Evolutionary conservation across 2,888 invertebrate genomes (phyloP).

Genomic region (Tinea pellionella): DNA sequence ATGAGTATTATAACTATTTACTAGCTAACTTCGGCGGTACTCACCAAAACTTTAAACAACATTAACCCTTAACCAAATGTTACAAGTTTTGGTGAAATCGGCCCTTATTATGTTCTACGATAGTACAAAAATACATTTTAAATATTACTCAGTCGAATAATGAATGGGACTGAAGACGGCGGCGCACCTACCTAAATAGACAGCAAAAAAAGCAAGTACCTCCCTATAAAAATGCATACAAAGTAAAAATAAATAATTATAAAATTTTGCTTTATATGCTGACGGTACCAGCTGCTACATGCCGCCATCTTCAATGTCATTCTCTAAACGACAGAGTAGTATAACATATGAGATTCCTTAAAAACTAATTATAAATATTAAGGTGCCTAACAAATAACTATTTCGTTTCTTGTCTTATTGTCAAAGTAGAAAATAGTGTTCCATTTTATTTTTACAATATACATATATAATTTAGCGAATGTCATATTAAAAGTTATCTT

Average conservation of each 20-base stretch:
- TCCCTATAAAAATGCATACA: no score
- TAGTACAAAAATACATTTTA: slow-evolving; percentile 1
- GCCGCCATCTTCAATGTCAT: no score
- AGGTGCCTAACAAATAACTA: neutral
- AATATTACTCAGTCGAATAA: no score
- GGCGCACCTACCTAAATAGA: no score
- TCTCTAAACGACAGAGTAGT: no score
- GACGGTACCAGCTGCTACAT: no score
- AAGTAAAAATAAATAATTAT: no score
- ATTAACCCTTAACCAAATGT: no score
- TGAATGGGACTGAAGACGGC: no score
- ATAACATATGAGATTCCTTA: neutral
- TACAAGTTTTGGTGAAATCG: no score
- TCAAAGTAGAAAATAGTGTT: neutral
- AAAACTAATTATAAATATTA: neutral
- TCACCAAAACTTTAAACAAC: neutral
- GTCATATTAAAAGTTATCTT: neutral
- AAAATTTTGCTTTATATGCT: no score
- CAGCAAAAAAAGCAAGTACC: no score
- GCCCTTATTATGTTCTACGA: neutral
- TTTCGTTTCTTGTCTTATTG: neutral
- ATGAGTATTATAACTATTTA: slow-evolving; percentile 8
- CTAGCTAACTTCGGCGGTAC: neutral
- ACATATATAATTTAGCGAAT: neutral
- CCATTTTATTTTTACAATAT: neutral